Percentiles rank a stretch among this genome's conserved stretches.
These are phyloP conservation scores for Pseudomyrmex gracilis DNA, from an alignment of 1,140 invertebrate genomes.

Conservation along the genomic window DNA sequence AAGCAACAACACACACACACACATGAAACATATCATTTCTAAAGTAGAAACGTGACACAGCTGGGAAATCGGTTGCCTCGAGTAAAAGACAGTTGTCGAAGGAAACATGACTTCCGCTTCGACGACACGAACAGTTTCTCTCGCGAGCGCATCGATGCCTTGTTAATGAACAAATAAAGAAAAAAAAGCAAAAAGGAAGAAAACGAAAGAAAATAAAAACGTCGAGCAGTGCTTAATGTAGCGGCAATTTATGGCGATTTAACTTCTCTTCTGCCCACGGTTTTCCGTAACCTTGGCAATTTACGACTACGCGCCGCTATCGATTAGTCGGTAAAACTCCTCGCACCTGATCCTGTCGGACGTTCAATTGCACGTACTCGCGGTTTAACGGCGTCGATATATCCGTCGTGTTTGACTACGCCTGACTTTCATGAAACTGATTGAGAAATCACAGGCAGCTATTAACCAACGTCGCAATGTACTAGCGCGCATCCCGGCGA, in stretches of 20 bases:
- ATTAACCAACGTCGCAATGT: slow-evolving; percentile 7
- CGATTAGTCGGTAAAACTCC: slow-evolving; percentile 69
- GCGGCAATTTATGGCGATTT: slow-evolving; percentile 72
- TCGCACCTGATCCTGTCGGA: slow-evolving; percentile 64
- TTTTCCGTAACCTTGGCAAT: slow-evolving; percentile 67
- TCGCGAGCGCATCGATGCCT: slow-evolving; percentile 26
- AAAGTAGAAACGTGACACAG: not conserved
- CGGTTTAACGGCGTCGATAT: slow-evolving; percentile 52
- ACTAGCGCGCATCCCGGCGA: not conserved
- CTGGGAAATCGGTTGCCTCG: not conserved
- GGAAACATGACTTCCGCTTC: slow-evolving; percentile 17
- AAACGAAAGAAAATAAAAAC: slow-evolving; percentile 29
- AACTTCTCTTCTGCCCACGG: slow-evolving; percentile 46
- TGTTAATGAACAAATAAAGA: slow-evolving; percentile 49
- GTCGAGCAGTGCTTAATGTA: slow-evolving; percentile 62
- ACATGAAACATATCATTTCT: not conserved
- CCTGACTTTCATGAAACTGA: slow-evolving; percentile 51
- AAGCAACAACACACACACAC: no score
- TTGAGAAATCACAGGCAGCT: slow-evolving; percentile 52
- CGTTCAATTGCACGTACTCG: slow-evolving; percentile 64
- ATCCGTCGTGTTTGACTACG: slow-evolving; percentile 23
- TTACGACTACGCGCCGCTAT: slow-evolving; percentile 72
- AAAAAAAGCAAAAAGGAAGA: not conserved
- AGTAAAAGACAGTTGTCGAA: not conserved
- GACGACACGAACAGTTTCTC: slow-evolving; percentile 28